Evolutionary conservation across 2,797 vertebrate genomes (phyloP).

Genomic region (Danio albolineatus): DNA sequence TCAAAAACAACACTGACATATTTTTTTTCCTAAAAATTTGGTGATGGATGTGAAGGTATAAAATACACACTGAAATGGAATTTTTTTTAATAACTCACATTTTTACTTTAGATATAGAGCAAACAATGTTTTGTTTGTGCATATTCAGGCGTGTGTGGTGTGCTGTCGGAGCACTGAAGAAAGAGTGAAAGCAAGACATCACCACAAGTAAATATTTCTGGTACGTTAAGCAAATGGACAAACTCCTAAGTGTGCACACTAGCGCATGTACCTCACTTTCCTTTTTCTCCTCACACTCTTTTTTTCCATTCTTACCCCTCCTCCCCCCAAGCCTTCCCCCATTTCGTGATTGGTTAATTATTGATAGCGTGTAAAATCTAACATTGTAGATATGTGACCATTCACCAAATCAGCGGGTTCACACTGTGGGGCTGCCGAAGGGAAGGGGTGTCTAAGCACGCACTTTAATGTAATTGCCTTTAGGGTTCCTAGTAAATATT

Average conservation of each 20-base stretch:
- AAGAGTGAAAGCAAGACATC: conserved; percentile 62
- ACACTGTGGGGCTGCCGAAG: conserved; percentile 82
- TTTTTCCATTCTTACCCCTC: conserved; percentile 51
- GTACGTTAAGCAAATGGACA: conserved; percentile 80
- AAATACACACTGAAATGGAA: conserved; percentile 2
- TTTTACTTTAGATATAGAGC: not conserved
- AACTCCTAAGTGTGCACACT: conserved; percentile 42
- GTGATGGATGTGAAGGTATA: too few relatives aligned
- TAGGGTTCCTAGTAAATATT: conserved; percentile 92
- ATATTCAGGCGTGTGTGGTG: conserved; percentile 29
- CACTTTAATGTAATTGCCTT: conserved; percentile 94
- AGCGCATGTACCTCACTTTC: conserved; percentile 48
- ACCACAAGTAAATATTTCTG: conserved; percentile 72
- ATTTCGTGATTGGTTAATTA: conserved; percentile 80
- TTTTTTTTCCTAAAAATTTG: too few relatives aligned
- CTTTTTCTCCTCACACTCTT: conserved; percentile 51
- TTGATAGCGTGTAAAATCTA: conserved; percentile 92
- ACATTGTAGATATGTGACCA: conserved; percentile 89
- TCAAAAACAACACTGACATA: too few relatives aligned
- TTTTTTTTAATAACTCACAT: conserved; percentile 2
- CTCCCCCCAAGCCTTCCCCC: conserved; percentile 47
- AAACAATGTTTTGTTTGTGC: conserved; percentile 33
- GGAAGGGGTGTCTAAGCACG: conserved; percentile 90
- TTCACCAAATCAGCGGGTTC: conserved; percentile 87
- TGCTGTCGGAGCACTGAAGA: conserved; percentile 16